Evolutionary conservation across 2,113 vertebrate genomes (phyloP).

Genomic region (Callochromis pleurospilus): DNA sequence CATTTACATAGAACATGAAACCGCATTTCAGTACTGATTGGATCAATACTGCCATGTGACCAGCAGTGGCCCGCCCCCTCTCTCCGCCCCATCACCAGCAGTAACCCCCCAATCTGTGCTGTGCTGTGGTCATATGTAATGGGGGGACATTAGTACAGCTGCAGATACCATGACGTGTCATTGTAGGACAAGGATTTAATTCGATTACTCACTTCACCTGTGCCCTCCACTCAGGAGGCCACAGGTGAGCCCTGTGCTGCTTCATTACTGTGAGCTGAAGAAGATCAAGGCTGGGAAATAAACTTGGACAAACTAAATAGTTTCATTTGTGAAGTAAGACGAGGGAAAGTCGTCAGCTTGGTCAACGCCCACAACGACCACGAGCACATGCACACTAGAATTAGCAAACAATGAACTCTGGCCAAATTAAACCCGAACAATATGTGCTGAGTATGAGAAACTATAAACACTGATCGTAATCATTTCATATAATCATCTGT

Average conservation of each 20-base stretch:
- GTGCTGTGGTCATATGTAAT: slow-evolving; percentile 34
- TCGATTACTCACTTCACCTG: slow-evolving; percentile 30
- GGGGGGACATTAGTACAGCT: slow-evolving; percentile 44
- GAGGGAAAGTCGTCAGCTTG: neutral
- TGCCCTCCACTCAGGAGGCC: neutral
- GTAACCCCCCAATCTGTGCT: neutral
- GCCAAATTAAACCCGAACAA: slow-evolving; percentile 22
- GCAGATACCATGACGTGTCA: slow-evolving; percentile 53
- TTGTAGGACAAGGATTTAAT: slow-evolving; percentile 41
- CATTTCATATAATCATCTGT: slow-evolving; percentile 12
- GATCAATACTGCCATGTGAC: neutral
- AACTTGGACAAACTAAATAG: slow-evolving; percentile 27
- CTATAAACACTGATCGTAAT: slow-evolving; percentile 31
- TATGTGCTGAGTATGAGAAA: neutral
- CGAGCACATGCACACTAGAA: neutral
- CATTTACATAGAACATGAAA: neutral
- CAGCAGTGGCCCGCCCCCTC: neutral
- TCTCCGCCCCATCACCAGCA: neutral
- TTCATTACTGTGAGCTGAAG: slow-evolving; percentile 29
- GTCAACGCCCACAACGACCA: neutral
- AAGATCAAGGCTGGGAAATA: slow-evolving; percentile 17
- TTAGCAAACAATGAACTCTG: slow-evolving; percentile 5
- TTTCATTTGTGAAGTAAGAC: slow-evolving; percentile 52
- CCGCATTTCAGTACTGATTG: neutral
- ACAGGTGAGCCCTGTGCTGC: slow-evolving; percentile 4